Conservation (phyloP, 2,888 invertebrate genomes). For the Minunthozetes semirufus region DNA sequence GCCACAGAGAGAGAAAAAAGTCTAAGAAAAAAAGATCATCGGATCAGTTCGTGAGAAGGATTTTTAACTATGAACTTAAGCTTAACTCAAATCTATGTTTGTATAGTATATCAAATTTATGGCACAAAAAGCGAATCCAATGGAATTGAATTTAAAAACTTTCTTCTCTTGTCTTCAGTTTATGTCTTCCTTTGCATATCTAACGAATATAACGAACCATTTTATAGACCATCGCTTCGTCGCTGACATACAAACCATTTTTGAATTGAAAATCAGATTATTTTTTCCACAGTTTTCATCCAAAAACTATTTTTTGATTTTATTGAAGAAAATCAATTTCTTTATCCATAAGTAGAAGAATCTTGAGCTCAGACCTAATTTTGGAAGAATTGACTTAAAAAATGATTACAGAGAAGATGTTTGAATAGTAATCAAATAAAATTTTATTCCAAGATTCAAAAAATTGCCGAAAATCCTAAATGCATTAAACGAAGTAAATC, state of each 20-base stretch:
- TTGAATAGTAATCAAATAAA: not conserved
- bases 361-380: not conserved
- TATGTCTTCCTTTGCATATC: slow-evolving; percentile 5
- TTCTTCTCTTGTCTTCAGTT: not conserved
- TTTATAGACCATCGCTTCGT: not conserved
- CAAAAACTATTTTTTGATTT: not conserved
- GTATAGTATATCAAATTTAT: slow-evolving; percentile 11
- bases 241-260: slow-evolving; percentile 2
- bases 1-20: not conserved
- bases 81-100: slow-evolving; percentile 12
- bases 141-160: slow-evolving; percentile 5
- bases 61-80: slow-evolving; percentile 14
- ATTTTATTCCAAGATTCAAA: not conserved
- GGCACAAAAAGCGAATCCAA: not conserved
- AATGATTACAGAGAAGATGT: not conserved
- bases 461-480: not conserved
- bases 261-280: not conserved
- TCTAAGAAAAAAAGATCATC: not conserved
- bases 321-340: not conserved
- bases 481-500: not conserved
- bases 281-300: not conserved
- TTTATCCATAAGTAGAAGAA: too few species aligned
- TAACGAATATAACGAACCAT: not conserved
- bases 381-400: not conserved
- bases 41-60: slow-evolving; percentile 14